phyloP scores from a whole-genome alignment of 2,888 invertebrate species.

The Tyria jacobaeae region DNA sequence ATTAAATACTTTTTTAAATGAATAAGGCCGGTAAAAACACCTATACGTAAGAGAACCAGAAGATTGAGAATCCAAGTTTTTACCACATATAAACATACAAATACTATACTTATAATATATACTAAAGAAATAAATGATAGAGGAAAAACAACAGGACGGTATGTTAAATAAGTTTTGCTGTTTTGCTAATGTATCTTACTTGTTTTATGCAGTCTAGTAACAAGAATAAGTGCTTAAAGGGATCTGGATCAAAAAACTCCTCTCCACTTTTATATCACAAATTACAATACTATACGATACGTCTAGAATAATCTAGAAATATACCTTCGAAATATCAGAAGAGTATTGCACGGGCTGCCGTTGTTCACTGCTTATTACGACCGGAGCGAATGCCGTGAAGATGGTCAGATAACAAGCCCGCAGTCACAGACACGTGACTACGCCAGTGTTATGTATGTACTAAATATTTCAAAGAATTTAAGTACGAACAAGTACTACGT shows the following conservation, averaged over 20 bases:
- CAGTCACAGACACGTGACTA: conserved; percentile 44
- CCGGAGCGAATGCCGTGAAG: conserved; percentile 52
- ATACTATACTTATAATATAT: too few relatives aligned
- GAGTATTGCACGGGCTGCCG: conserved; percentile 40
- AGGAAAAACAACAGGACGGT: not conserved
- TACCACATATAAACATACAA: too few relatives aligned
- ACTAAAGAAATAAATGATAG: not conserved
- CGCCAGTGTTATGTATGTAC: conserved; percentile 5
- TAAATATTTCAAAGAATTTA: not conserved
- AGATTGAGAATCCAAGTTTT: too few relatives aligned
- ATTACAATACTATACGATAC: conserved; percentile 38
- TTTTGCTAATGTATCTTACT: not conserved
- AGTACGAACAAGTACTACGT: not conserved
- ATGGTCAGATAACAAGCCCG: conserved; percentile 50
- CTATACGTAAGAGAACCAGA: too few relatives aligned
- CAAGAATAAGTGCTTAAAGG: not conserved
- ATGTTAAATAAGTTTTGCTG: not conserved
- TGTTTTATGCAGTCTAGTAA: not conserved
- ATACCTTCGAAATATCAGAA: conserved; percentile 39
- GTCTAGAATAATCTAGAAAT: conserved; percentile 42
- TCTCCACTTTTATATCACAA: conserved; percentile 1
- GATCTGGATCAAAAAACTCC: not conserved
- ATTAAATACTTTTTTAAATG: too few relatives aligned
- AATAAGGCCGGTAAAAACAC: too few relatives aligned
- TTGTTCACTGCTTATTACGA: conserved; percentile 40